phyloP scores from a whole-genome alignment of 2,888 invertebrate species.

The Eumacrocentrus americanus region DNA sequence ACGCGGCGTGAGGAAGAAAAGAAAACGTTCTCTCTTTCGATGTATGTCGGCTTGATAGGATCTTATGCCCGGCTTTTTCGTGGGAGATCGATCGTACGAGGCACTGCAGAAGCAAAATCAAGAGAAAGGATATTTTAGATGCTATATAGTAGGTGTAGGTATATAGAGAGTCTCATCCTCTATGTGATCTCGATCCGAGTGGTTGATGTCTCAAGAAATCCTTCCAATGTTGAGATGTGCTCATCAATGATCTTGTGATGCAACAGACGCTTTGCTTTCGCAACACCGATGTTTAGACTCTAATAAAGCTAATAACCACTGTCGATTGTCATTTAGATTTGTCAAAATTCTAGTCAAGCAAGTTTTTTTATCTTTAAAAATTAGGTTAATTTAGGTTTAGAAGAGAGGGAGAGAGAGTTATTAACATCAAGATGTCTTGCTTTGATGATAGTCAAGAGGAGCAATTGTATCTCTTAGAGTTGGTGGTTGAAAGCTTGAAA shows the following conservation, averaged over 20 bases:
- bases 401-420: too few species aligned
- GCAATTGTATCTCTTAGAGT: conserved; percentile 51
- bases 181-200: neutral
- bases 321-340: neutral
- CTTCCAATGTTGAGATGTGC: neutral
- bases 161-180: neutral
- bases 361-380: neutral
- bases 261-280: neutral
- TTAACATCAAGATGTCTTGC: conserved; percentile 49
- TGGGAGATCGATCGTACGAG: conserved; percentile 38
- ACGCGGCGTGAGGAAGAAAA: neutral
- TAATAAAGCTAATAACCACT: neutral
- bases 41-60: conserved; percentile 35
- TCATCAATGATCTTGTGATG: neutral
- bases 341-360: neutral
- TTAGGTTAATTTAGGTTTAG: neutral
- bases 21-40: neutral
- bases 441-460: conserved; percentile 53
- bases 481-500: conserved; percentile 49
- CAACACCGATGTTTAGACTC: too few species aligned
- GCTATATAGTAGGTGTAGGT: neutral
- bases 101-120: too few species aligned
- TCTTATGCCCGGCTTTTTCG: conserved; percentile 37
- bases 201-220: too few species aligned
- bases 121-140: neutral